A percentile compares a stretch with the other conserved stretches of the same genome.
Evolutionary conservation across 1,140 invertebrate species (phyloP).

Genomic region (Ceratina australensis): DNA sequence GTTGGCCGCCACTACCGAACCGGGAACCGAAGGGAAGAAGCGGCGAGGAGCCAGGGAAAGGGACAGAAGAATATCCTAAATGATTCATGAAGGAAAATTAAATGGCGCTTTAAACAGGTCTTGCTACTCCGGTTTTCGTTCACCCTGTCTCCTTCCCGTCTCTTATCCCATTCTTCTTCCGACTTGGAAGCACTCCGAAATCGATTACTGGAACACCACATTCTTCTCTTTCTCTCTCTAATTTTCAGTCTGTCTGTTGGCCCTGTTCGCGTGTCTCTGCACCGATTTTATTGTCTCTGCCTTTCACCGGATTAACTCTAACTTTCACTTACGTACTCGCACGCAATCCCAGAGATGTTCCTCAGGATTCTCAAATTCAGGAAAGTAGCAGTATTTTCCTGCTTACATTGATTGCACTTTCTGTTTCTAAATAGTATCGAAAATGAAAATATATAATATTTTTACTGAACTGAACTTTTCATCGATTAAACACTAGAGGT

Average conservation of each 20-base stretch:
- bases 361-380: slow-evolving; percentile 12
- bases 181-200: slow-evolving; percentile 23
- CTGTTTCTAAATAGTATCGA: no score
- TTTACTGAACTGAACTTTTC: no score
- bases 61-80: slow-evolving; percentile 60
- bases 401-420: no score
- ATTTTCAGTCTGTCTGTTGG: slow-evolving; percentile 9
- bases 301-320: slow-evolving; percentile 18
- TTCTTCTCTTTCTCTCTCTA: slow-evolving; percentile 12
- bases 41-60: slow-evolving; percentile 36
- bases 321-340: slow-evolving; percentile 39
- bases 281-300: slow-evolving; percentile 28
- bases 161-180: slow-evolving; percentile 8
- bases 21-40: slow-evolving; percentile 28
- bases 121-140: slow-evolving; percentile 49
- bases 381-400: no score
- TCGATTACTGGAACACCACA: slow-evolving; percentile 49
- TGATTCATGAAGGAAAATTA: slow-evolving; percentile 69
- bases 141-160: slow-evolving; percentile 15
- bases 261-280: slow-evolving; percentile 7
- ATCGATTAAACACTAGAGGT: no score
- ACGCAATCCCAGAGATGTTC: slow-evolving; percentile 25
- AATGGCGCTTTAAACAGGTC: slow-evolving; percentile 60
- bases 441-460: no score
- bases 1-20: slow-evolving; percentile 4